Evolutionary conservation across 2,797 vertebrate species (phyloP).

Genomic region (Falco rusticolus): DNA sequence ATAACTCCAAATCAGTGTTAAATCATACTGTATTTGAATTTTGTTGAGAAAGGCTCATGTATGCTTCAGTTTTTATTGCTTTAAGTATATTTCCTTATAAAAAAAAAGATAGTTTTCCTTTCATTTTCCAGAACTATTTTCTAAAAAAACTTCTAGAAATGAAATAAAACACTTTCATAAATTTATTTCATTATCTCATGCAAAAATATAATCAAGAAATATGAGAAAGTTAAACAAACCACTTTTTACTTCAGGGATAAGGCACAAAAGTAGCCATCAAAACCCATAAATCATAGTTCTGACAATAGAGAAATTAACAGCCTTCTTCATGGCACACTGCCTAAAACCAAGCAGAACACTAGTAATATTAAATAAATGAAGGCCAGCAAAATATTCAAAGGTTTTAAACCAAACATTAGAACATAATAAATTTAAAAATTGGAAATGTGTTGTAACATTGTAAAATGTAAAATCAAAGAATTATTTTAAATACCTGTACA

Average conservation of each 20-base stretch:
- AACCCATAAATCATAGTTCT: not conserved
- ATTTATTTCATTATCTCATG: not conserved
- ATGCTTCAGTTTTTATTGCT: not conserved
- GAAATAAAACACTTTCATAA: not conserved
- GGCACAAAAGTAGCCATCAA: not conserved
- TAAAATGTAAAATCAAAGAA: not conserved
- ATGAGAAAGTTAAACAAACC: not conserved
- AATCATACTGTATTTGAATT: not conserved
- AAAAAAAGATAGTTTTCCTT: fast-evolving
- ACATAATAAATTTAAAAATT: not conserved
- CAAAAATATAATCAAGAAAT: not conserved
- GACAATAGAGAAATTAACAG: not conserved
- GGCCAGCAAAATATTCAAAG: not conserved
- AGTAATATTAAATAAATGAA: not conserved
- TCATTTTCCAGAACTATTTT: not conserved
- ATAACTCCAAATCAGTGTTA: not conserved
- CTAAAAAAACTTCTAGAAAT: not conserved
- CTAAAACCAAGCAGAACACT: not conserved
- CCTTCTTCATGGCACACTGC: not conserved
- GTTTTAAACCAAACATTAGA: not conserved
- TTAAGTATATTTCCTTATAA: not conserved
- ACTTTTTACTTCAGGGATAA: not conserved
- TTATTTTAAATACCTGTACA: not conserved
- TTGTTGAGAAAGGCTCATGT: not conserved
- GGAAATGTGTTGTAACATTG: not conserved